Evolutionary conservation across 2,113 vertebrate species (phyloP).

Genomic region (Campylomormyrus tamandua): DNA sequence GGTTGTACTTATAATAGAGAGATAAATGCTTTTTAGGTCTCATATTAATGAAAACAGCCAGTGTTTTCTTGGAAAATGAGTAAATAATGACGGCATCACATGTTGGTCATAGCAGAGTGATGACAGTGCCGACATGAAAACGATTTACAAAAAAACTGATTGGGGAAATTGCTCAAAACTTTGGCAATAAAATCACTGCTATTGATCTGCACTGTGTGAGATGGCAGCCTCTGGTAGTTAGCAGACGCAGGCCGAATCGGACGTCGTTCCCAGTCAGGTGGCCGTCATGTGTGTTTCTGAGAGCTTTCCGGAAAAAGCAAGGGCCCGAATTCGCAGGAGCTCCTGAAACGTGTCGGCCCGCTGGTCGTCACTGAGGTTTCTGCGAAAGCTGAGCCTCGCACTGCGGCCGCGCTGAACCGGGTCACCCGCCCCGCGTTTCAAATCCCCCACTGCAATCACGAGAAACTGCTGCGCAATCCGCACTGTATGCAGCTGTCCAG

Average conservation of each 20-base stretch:
- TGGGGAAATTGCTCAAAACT: neutral
- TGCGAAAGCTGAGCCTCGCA: neutral
- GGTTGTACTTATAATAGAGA: neutral
- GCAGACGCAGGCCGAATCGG: neutral
- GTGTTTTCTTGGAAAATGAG: neutral
- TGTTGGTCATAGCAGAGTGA: neutral
- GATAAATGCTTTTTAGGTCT: neutral
- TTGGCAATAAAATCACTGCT: neutral
- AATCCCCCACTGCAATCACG: neutral
- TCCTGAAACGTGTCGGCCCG: neutral
- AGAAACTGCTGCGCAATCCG: neutral
- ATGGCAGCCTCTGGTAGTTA: neutral
- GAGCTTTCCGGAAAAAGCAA: neutral
- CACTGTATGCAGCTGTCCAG: neutral
- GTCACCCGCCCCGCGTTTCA: neutral
- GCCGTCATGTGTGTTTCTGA: neutral
- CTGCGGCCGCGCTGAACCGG: neutral
- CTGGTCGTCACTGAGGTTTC: neutral
- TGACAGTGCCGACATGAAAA: neutral
- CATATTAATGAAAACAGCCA: neutral
- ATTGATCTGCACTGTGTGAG: neutral
- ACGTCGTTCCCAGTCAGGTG: neutral
- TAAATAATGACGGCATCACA: neutral
- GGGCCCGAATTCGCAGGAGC: neutral
- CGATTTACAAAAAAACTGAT: neutral